phyloP scores from a whole-genome alignment of 2,797 vertebrate species.

The Acanthurus leucopareius region DNA sequence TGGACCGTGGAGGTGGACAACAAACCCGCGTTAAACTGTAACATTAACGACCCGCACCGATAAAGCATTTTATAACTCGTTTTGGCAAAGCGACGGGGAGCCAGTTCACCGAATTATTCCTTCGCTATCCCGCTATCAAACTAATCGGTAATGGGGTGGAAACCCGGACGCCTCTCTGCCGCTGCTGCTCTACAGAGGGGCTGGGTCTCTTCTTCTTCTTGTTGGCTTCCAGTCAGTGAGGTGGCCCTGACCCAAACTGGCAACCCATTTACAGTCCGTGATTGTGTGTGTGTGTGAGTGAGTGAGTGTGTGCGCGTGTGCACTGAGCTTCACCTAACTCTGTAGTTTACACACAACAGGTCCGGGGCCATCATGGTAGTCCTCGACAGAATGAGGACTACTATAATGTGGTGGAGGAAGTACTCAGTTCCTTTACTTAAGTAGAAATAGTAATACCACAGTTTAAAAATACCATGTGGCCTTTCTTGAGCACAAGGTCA shows the following conservation, averaged over 20 bases:
- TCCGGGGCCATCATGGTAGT: slow-evolving; percentile 4
- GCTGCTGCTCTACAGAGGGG: slow-evolving; percentile 60
- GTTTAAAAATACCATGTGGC: not conserved
- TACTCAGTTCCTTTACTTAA: not conserved
- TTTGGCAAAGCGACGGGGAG: slow-evolving; percentile 33
- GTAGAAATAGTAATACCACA: not conserved
- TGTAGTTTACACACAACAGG: slow-evolving; percentile 9
- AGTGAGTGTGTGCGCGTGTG: not conserved
- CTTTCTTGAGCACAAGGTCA: not conserved
- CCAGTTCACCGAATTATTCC: slow-evolving; percentile 48
- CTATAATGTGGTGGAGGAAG: slow-evolving; percentile 1
- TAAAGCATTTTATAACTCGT: slow-evolving; percentile 61
- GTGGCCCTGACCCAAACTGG: slow-evolving; percentile 72
- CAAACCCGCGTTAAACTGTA: slow-evolving; percentile 72
- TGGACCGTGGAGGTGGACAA: slow-evolving; percentile 77
- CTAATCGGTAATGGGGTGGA: slow-evolving; percentile 49
- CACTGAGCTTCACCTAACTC: slow-evolving; percentile 32
- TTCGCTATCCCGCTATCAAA: slow-evolving; percentile 46
- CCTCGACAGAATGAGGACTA: slow-evolving; percentile 2
- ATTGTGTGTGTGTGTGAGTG: slow-evolving; percentile 1
- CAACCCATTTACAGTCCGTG: slow-evolving; percentile 50
- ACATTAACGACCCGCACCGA: slow-evolving; percentile 58
- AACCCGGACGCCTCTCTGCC: slow-evolving; percentile 46
- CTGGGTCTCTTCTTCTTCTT: slow-evolving; percentile 65
- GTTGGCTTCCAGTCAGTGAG: slow-evolving; percentile 49